Base-by-base conservation (phyloP, 2,113 vertebrate genomes). In the Morone saxatilis region DNA sequence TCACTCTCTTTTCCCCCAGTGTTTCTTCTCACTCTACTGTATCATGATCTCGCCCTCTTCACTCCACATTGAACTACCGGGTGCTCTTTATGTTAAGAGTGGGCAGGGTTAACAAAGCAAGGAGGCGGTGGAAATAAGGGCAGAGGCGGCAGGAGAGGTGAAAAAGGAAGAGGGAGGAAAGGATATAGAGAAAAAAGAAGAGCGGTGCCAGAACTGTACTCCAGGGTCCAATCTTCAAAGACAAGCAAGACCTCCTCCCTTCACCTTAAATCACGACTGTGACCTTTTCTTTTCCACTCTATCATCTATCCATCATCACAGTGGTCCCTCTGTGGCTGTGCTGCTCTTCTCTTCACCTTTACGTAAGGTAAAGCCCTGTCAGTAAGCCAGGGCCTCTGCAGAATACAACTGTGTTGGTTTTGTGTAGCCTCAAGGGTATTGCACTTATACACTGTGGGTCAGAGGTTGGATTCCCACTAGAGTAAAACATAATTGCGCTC, bases 261-360 rank as follows among this genome's bases (percentile, higher is more conserved):
- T 91, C 84, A 76, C 69, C 81, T 83, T 89, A 89, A 93, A 93
- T 91, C 89, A 86, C 61, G 51, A 73, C 31, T 47, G 56, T 89
- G 88, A 93, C 93, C 86, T 93, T 93, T 92, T 92, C 83, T 76
- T 90, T 90, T 79, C 87, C 78, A 80, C 73, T 87, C 73, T 75
- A 87, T 93, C 91, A 89, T 93, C 86, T 25, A 86, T 94, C 89
- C 71, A 84, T 94, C 91, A 93, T 69, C 69, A 38, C 9, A 88
- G 88, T 69, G 71, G 74, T 78, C 45, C 73, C 76, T 78, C 57
- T 10, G 80, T 82, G 87, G 74, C 77, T 45, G 45, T 3, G 4
- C 73, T n/a, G 59, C 41, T 71, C 65, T 57, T 68, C 38, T 71
- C 7, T 11, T 92, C 82, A 82, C 84, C 84, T 88, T 83, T 81